A percentile compares a stretch with the other conserved stretches of the same genome.
Evolutionary conservation across 2,797 vertebrate species (phyloP).

Genomic region (Otolemur crassicaudatus): DNA sequence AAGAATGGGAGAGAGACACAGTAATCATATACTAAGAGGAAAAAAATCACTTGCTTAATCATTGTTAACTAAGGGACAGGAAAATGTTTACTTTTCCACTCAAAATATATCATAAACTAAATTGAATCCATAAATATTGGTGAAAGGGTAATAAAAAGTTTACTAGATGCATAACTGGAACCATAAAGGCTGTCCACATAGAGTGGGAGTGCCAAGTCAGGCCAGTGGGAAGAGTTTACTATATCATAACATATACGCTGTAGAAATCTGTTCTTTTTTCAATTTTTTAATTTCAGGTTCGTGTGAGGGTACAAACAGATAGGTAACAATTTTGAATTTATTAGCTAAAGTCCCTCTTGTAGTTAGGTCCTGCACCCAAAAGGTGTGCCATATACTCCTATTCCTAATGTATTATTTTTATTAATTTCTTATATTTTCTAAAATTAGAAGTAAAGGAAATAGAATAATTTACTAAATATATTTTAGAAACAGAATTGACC

Average conservation of each 20-base stretch:
- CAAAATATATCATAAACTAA: conserved; percentile 5
- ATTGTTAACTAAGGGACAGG: neutral
- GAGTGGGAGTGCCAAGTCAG: neutral
- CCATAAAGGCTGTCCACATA: neutral
- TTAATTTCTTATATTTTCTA: neutral
- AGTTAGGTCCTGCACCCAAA: too few relatives aligned
- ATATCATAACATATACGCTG: neutral
- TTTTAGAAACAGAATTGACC: neutral
- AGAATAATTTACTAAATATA: neutral
- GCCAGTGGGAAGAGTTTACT: neutral
- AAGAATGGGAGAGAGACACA: neutral
- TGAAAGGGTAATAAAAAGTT: neutral
- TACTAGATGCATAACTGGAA: neutral
- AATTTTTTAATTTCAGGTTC: too few relatives aligned
- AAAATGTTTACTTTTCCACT: neutral
- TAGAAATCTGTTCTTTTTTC: too few relatives aligned
- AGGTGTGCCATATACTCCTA: too few relatives aligned
- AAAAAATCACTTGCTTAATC: neutral
- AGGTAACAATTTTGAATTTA: too few relatives aligned
- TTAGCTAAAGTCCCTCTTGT: too few relatives aligned
- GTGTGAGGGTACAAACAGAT: too few relatives aligned
- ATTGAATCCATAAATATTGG: neutral
- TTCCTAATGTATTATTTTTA: neutral
- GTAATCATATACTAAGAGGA: neutral
- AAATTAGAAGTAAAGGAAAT: neutral